Evolutionary conservation across 2,888 invertebrate genomes (phyloP).

Genomic region (Scaptomyza caliginosa): DNA sequence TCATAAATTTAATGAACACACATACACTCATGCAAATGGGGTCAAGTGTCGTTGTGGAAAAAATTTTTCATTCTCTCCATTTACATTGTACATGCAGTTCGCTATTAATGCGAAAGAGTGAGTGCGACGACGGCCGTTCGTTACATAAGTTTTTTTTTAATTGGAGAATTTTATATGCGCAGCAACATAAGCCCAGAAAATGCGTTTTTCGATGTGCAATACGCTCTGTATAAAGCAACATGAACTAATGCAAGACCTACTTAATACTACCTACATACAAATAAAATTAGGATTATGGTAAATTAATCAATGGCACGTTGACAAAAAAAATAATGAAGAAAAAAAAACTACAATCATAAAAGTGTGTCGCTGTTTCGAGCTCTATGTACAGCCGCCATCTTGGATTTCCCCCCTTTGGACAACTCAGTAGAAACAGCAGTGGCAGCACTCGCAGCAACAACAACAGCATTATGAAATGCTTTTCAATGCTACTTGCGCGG

Average conservation of each 20-base stretch:
- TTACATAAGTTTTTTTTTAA: constrained; percentile 74
- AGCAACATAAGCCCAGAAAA: constrained; percentile 45
- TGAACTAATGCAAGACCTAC: neutral
- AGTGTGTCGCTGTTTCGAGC: constrained; percentile 64
- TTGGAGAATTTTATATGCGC: constrained; percentile 35
- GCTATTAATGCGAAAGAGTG: constrained; percentile 23
- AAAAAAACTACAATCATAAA: constrained; percentile 37
- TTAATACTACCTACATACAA: neutral
- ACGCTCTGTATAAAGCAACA: neutral
- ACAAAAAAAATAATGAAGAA: constrained; percentile 23
- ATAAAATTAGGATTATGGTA: constrained; percentile 1
- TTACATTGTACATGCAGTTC: constrained; percentile 30
- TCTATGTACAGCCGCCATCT: constrained; percentile 68
- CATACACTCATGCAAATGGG: constrained; percentile 70
- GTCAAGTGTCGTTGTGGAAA: constrained; percentile 76
- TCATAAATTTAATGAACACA: constrained; percentile 57
- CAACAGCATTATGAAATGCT: constrained; percentile 52
- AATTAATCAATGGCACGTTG: constrained; percentile 44
- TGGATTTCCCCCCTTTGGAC: constrained; percentile 72
- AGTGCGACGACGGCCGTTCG: constrained; percentile 37
- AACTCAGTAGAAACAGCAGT: constrained; percentile 52
- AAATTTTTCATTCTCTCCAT: constrained; percentile 53
- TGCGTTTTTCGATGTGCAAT: constrained; percentile 29
- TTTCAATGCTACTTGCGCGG: constrained; percentile 62
- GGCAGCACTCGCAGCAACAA: constrained; percentile 37